These are phyloP conservation scores for Mustela erminea DNA, from an alignment of 2,797 vertebrate species.

Conservation along the genomic window DNA sequence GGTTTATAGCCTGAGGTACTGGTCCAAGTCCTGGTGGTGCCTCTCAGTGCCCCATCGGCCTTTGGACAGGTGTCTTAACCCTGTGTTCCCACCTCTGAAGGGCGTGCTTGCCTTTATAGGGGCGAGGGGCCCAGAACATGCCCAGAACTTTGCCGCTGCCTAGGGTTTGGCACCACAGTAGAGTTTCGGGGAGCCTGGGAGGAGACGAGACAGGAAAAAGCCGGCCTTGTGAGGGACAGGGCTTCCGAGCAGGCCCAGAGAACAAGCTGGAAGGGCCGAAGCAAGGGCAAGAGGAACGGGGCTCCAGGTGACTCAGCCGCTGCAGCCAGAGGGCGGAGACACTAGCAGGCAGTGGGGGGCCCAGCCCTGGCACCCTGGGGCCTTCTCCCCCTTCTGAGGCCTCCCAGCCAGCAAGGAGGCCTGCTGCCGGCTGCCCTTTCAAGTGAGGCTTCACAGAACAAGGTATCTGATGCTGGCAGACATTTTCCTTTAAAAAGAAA, in stretches of 20 bases:
- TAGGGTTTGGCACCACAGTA: no score
- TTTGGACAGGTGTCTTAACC: neutral
- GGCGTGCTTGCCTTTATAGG: neutral
- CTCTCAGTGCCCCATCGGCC: rapidly evolving
- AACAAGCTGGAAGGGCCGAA: neutral
- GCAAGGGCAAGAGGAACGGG: rapidly evolving
- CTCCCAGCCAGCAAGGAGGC: neutral
- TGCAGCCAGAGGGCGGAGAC: neutral
- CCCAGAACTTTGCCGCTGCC: rapidly evolving
- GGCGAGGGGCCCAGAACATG: neutral
- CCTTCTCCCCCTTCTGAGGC: neutral
- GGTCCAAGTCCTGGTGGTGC: neutral
- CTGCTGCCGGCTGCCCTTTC: neutral
- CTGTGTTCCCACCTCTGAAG: neutral
- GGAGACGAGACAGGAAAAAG: neutral
- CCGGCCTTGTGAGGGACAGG: neutral
- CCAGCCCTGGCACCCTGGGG: neutral
- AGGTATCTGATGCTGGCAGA: neutral
- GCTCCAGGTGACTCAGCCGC: neutral
- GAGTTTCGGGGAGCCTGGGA: neutral
- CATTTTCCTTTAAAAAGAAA: neutral
- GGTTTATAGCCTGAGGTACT: neutral
- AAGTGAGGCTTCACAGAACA: neutral
- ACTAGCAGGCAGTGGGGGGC: neutral
- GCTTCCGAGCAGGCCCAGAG: neutral